A percentile compares a stretch with the other conserved stretches of the same genome.
Evolutionary conservation across 2,113 vertebrate genomes (phyloP).

Genomic region (Hippopotamus amphibius): DNA sequence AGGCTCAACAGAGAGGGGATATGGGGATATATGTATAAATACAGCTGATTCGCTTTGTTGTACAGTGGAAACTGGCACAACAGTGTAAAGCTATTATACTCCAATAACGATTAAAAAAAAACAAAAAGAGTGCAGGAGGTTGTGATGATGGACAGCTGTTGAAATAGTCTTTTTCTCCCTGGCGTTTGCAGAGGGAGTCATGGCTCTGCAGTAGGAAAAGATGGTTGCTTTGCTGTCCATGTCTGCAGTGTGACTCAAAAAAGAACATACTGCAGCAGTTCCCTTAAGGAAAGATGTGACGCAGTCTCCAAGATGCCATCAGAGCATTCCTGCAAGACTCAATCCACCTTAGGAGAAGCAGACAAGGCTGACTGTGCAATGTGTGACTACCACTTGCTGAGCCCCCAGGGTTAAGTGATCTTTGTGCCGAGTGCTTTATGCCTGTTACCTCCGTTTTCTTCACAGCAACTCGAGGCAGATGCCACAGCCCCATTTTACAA

Average conservation of each 20-base stretch:
- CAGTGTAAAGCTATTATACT: too few species aligned
- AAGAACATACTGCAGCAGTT: not conserved
- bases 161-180: not conserved
- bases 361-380: not conserved
- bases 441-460: not conserved
- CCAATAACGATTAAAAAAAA: too few species aligned
- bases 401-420: not conserved
- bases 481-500: not conserved
- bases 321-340: not conserved
- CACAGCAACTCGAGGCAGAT: not conserved
- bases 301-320: not conserved
- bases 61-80: too few species aligned
- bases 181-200: rapidly evolving
- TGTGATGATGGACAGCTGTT: not conserved
- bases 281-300: not conserved
- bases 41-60: too few species aligned
- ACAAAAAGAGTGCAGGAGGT: not conserved
- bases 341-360: not conserved
- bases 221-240: not conserved
- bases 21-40: too few species aligned
- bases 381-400: not conserved
- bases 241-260: not conserved
- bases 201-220: not conserved
- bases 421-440: not conserved
- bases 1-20: too few species aligned